Conservation (phyloP, 2,797 vertebrate genomes). For the Lates japonicus region DNA sequence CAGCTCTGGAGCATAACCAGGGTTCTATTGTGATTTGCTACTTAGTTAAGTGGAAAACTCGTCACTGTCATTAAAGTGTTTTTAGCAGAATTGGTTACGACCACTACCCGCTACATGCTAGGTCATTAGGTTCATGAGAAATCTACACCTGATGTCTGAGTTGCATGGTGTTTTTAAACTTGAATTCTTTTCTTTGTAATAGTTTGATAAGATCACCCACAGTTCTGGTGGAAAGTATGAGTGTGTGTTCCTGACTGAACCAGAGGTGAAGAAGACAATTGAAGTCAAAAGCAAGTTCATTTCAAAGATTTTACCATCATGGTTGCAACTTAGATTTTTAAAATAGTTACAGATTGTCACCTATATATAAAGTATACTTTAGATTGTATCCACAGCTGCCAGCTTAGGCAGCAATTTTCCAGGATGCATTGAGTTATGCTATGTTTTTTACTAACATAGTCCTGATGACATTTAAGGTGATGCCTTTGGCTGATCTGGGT, state of each 20-base stretch:
- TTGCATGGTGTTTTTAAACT: neutral
- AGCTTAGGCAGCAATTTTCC: neutral
- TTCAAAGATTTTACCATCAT: neutral
- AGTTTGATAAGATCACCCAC: slow-evolving; percentile 80
- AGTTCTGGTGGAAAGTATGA: slow-evolving; percentile 81
- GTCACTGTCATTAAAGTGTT: slow-evolving; percentile 11
- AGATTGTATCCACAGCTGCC: neutral
- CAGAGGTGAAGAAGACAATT: slow-evolving; percentile 59
- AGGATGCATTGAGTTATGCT: neutral
- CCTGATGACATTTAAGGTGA: neutral
- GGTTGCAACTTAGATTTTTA: neutral
- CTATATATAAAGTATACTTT: neutral
- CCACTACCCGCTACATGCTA: neutral
- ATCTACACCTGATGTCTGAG: neutral
- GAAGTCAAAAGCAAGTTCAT: slow-evolving; percentile 85
- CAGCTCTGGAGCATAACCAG: neutral
- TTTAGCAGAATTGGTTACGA: neutral
- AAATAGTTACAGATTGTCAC: neutral
- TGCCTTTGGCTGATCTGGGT: neutral
- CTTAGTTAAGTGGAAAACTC: slow-evolving; percentile 31
- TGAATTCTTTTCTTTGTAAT: slow-evolving; percentile 3
- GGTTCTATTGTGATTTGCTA: slow-evolving; percentile 30
- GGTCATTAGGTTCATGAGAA: neutral
- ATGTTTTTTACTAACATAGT: neutral
- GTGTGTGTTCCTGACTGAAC: slow-evolving; percentile 84